Evolutionary conservation across 2,888 invertebrate genomes (phyloP), one percentile per base, ranked within the genome.

Genomic region (Scaptomyza tumidula): DNA sequence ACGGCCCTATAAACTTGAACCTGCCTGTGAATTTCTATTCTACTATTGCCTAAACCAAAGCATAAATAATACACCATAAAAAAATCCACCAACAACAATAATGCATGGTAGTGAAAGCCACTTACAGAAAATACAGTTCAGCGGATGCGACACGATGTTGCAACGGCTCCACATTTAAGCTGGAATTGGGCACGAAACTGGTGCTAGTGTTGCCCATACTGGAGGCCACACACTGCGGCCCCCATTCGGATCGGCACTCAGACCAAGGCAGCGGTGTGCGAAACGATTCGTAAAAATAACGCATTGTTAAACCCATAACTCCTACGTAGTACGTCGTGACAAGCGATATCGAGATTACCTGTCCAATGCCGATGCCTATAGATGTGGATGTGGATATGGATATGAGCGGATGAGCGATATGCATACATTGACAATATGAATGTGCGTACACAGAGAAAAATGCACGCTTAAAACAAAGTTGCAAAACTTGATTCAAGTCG

Each of bases 271-370:
- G 90, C 19, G 93, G 92, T 0, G 93, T 82, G 41, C 93, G 92
- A 87, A 95, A 95, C 27, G 95, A 95, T 54, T 94, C 93, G 66
- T 94, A 90, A 66, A 95, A 92, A 89, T 95, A 95, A 80, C 93
- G 94, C 3, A 95, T 79, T 3, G 94, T 94, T 58, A 95, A 90
- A 9, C 94, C 95, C 95, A 95, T 95, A 60, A 95, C 90, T 24
- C 94, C 93, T 65, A 94, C 94, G 90, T 95, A 95, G 86, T 95
- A 95, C 24, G 94, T 94, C 46, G 94, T 93, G 2, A 95, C 94
- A 56, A 93, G 92, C 43, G 93, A 92, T 37, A 93, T 93, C 1
- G 94, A 93, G 6, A 94, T 75, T 29, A 93, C 91, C 81, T 94
- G 93, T 1, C 94, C 94, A 77, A 93, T 93, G 45, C 94, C 94